A percentile compares a stretch with the other conserved stretches of the same genome.
Evolutionary conservation across 2,888 invertebrate genomes (phyloP).

Genomic region (Cylloceria caligata): DNA sequence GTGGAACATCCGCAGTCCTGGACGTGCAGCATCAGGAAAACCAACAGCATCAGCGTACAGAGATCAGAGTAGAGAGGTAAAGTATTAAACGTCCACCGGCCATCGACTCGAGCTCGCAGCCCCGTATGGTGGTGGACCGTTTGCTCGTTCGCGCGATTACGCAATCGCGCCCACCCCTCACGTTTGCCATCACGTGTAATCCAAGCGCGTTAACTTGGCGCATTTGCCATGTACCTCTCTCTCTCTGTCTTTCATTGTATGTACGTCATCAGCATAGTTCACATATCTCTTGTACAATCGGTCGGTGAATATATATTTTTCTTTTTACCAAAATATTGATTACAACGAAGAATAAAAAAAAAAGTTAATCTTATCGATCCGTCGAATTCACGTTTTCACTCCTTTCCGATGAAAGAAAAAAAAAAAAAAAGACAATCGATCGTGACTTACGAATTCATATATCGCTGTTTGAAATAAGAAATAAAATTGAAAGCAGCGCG

Average conservation of each 20-base stretch:
- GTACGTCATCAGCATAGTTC: constrained; percentile 44
- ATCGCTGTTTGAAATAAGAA: neutral
- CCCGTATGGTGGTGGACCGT: constrained; percentile 65
- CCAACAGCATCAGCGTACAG: constrained; percentile 15
- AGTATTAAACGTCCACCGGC: constrained; percentile 60
- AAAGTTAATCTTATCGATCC: too few relatives aligned
- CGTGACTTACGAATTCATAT: neutral
- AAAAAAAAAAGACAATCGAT: too few relatives aligned
- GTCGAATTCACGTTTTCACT: too few relatives aligned
- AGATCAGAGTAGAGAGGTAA: neutral
- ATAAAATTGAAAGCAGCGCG: too few relatives aligned
- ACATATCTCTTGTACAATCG: constrained; percentile 13
- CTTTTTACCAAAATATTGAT: too few relatives aligned
- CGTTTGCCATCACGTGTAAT: constrained; percentile 66
- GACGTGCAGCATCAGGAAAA: neutral
- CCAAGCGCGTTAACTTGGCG: constrained; percentile 61
- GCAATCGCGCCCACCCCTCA: constrained; percentile 63
- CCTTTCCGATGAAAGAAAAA: too few relatives aligned
- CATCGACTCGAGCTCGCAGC: constrained; percentile 65
- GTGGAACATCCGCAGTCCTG: neutral
- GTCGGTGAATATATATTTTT: neutral
- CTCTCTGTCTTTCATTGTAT: neutral
- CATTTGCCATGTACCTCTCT: constrained; percentile 17
- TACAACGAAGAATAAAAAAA: too few relatives aligned
- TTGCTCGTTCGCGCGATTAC: constrained; percentile 54